Percentiles rank a stretch among this genome's conserved stretches.
These are phyloP conservation scores for Ictidomys tridecemlineatus DNA, from an alignment of 2,113 vertebrate species.

Conservation along the genomic window DNA sequence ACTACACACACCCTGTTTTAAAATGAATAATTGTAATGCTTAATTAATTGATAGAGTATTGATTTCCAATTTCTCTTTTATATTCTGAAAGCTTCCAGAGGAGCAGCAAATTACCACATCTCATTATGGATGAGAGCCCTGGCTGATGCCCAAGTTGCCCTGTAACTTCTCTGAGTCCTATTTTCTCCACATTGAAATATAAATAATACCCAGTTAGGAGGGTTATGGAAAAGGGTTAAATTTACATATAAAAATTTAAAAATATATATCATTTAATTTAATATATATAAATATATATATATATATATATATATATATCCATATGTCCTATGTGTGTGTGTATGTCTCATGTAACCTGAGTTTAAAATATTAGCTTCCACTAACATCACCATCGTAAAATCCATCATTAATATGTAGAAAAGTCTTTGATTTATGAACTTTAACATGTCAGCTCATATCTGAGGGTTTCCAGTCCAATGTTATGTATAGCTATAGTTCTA, in stretches of 20 bases:
- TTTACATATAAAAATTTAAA: background rate
- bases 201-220: background rate
- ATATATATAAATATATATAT: no score
- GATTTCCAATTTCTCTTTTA: background rate
- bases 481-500: background rate
- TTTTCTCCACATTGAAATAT: background rate
- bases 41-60: background rate
- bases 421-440: background rate
- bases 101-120: fast-evolving
- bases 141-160: background rate
- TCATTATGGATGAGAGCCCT: background rate
- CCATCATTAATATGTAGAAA: background rate
- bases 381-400: background rate
- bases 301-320: no score
- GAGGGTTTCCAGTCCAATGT: background rate
- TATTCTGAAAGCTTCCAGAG: background rate
- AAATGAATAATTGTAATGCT: background rate
- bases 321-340: no score
- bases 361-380: background rate
- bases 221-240: background rate
- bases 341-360: background rate
- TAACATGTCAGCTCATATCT: no score
- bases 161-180: background rate
- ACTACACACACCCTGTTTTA: background rate
- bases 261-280: no score